These are phyloP conservation scores for Xestia sexstrigata DNA, from an alignment of 2,888 invertebrate genomes.

Conservation along the genomic window DNA sequence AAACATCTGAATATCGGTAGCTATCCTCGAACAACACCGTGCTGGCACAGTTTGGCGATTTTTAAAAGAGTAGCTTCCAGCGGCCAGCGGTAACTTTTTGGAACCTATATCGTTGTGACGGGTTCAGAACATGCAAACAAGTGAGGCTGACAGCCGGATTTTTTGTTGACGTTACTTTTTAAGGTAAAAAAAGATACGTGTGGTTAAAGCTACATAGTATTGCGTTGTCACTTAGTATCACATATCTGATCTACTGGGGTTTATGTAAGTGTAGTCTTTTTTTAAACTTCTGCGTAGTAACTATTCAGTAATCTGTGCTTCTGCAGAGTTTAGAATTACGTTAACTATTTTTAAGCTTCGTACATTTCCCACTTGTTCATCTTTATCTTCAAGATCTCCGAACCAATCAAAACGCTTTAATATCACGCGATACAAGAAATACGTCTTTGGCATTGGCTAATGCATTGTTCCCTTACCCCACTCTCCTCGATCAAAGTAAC, in stretches of 20 bases:
- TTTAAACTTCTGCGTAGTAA: too few species aligned
- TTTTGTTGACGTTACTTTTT: slow-evolving; percentile 26
- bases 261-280: background rate
- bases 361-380: too few species aligned
- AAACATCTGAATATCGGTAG: slow-evolving; percentile 14
- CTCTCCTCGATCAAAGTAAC: too few species aligned
- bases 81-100: slow-evolving; percentile 24
- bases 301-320: too few species aligned
- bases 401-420: too few species aligned
- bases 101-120: slow-evolving; percentile 33
- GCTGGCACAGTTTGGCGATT: slow-evolving; percentile 28
- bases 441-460: too few species aligned
- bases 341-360: too few species aligned
- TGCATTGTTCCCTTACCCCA: too few species aligned
- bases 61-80: slow-evolving; percentile 28
- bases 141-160: background rate
- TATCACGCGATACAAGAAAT: too few species aligned
- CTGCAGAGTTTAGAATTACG: too few species aligned
- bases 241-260: background rate
- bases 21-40: slow-evolving; percentile 1
- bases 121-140: slow-evolving; percentile 44
- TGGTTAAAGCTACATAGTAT: background rate
- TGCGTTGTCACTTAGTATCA: background rate
- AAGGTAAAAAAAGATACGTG: background rate
- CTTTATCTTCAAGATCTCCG: too few species aligned